Evolutionary conservation across 1,140 invertebrate genomes (phyloP).

Genomic region (Brachionus koreanus): DNA sequence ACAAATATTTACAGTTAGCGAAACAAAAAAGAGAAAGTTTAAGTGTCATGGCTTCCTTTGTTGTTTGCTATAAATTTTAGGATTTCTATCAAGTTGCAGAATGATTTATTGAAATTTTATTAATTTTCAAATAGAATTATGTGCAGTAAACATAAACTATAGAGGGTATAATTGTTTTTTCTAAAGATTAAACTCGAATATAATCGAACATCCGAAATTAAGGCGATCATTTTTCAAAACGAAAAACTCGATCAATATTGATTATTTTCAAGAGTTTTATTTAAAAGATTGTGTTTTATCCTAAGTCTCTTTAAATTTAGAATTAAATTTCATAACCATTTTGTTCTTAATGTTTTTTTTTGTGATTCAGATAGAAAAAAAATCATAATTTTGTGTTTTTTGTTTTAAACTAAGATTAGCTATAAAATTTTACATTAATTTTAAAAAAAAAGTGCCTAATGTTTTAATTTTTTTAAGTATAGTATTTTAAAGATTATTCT

Average conservation of each 20-base stretch:
- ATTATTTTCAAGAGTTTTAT: background rate
- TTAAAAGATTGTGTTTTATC: background rate
- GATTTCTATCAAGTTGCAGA: background rate
- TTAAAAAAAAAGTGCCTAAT: background rate
- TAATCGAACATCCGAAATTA: background rate
- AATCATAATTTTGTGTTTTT: background rate
- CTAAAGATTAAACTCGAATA: conserved; percentile 1
- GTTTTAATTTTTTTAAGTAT: too few relatives aligned
- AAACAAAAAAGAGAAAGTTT: background rate
- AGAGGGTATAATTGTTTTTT: background rate
- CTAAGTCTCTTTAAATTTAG: background rate
- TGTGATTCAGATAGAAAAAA: background rate
- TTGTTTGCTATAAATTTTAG: background rate
- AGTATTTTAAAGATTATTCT: background rate
- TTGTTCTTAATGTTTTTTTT: background rate
- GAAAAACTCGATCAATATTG: background rate
- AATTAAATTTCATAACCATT: background rate
- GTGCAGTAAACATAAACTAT: background rate
- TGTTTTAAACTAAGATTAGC: background rate
- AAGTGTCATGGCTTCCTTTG: conserved; percentile 1
- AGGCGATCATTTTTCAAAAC: background rate
- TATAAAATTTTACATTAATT: background rate
- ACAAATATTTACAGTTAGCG: background rate
- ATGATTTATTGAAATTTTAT: conserved; percentile 11
- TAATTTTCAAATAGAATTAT: background rate